These are phyloP conservation scores for Spermophilus dauricus DNA, from an alignment of 2,113 vertebrate species.

Conservation along the genomic window DNA sequence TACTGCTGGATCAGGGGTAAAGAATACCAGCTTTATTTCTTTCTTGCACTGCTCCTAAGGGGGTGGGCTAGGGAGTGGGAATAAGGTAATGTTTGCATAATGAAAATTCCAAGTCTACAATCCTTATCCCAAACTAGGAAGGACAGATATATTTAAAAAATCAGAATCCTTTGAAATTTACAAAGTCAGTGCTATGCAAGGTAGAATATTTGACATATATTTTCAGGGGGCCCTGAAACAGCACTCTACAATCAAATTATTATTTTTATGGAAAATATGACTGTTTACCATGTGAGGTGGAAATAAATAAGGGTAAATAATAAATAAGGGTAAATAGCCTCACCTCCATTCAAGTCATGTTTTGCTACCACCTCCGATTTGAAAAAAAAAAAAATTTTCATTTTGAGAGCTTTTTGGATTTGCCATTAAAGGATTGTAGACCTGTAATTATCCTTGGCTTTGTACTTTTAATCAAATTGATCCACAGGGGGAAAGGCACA, in stretches of 20 bases:
- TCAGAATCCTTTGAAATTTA: conserved; percentile 11
- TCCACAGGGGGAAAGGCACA: neutral
- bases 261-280: conserved; percentile 55
- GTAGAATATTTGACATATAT: conserved; percentile 6
- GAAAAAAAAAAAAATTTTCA: neutral
- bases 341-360: neutral
- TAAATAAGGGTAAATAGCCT: conserved; percentile 30
- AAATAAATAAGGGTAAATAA: conserved; percentile 26
- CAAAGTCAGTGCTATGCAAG: neutral
- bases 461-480: conserved; percentile 66
- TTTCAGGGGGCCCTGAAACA: neutral
- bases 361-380: conserved; percentile 50
- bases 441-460: conserved; percentile 53
- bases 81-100: conserved; percentile 44
- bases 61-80: neutral
- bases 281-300: no score
- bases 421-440: conserved; percentile 37
- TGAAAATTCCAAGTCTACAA: conserved; percentile 50
- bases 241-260: neutral
- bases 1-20: conserved; percentile 50
- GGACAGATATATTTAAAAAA: conserved; percentile 55
- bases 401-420: conserved; percentile 43
- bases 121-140: conserved; percentile 42
- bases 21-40: conserved; percentile 50
- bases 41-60: conserved; percentile 4